Conservation (phyloP, 2,888 invertebrate genomes). For the Hypselothyrea guttata region DNA sequence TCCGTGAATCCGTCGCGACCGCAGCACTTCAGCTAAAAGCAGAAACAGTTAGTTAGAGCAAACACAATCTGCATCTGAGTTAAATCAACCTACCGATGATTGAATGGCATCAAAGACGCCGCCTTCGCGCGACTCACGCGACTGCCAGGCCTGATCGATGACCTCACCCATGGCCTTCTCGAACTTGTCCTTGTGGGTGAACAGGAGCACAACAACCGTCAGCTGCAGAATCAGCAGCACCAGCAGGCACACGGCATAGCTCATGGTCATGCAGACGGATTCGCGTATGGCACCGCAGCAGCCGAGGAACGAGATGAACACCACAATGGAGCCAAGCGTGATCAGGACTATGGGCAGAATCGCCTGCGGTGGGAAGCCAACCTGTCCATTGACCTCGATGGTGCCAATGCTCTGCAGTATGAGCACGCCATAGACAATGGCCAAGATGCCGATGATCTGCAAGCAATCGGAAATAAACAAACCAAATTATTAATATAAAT, state of each 20-base stretch:
- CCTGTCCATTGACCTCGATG: conserved; percentile 81
- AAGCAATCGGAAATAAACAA: conserved; percentile 58
- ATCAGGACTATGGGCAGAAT: conserved; percentile 87
- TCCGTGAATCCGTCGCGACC: conserved; percentile 69
- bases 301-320: conserved; percentile 93
- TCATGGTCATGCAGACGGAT: conserved; percentile 93
- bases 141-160: conserved; percentile 83
- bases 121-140: conserved; percentile 57
- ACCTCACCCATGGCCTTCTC: conserved; percentile 83
- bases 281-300: conserved; percentile 95
- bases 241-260: conserved; percentile 88
- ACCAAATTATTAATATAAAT: neutral
- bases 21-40: conserved; percentile 75
- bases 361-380: conserved; percentile 82
- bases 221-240: conserved; percentile 89
- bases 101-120: conserved; percentile 77
- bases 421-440: conserved; percentile 87
- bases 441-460: conserved; percentile 88
- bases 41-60: neutral
- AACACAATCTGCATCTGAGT: too few relatives aligned
- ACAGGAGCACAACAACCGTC: conserved; percentile 86
- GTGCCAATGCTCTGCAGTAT: conserved; percentile 85
- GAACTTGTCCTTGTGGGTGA: conserved; percentile 85
- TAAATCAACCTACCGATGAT: conserved; percentile 71
- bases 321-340: conserved; percentile 87